Base-by-base conservation (phyloP, 1,140 invertebrate genomes). In the Drosophila gunungcola region DNA sequence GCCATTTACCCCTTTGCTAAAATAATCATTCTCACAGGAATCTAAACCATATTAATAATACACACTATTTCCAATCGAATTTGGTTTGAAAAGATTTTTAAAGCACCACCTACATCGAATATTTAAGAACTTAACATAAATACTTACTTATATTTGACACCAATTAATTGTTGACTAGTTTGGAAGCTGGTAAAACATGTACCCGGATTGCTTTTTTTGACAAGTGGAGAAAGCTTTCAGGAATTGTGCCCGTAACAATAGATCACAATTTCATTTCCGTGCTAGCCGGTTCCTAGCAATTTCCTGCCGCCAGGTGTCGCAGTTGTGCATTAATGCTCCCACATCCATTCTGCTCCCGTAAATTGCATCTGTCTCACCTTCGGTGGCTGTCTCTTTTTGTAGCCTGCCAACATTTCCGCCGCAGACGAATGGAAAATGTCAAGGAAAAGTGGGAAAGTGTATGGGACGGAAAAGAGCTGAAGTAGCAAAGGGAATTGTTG, bases 381-480 rank as follows among this genome's bases (percentile, higher is more conserved):
- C 34, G 27, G 51, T 11, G 5, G 7, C 21, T 29, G 42, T 49
- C 43, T 39, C 62, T 62, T 46, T 61, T 60, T 36, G 21, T 60
- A 41, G 45, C 39, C 51, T 77, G 64, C 53, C 84, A 80, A 86
- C 72, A 89, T 83, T 89, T 88, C 83, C 83, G 84, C 32, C 43
- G 45, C 80, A 88, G 83, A 89, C 83, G 64, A 46, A 48, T 58
- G 65, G 74, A 36, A 52, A 52, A 34, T 52, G 32, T 6, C 32
- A 32, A 67, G 73, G 68, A 55, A 61, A 73, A 36, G 29, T 34
- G 48, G 49, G 32, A 21, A 52, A 16, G 32, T 52, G 49, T 21
- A 36, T 34, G 49, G n/a, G 4, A 16, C 13, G 49, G 32, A 16
- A 21, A 52, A 52, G 32, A 34, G 13, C 49, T 52, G 49, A 52